phyloP scores from a whole-genome alignment of 2,113 vertebrate species.

The Macaca mulatta region DNA sequence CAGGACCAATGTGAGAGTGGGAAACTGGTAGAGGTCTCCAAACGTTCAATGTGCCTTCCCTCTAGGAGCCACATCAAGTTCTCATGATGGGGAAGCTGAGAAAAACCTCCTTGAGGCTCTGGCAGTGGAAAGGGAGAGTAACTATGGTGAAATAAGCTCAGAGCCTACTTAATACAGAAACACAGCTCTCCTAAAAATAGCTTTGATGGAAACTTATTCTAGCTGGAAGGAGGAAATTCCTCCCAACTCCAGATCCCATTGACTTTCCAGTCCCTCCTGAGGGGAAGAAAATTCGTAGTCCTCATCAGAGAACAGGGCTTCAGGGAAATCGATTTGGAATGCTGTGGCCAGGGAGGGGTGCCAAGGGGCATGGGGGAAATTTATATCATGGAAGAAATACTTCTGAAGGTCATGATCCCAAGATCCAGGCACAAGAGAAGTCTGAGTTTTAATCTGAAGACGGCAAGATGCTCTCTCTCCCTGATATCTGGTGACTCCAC shows the following conservation, averaged over 20 bases:
- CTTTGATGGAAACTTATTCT: not conserved
- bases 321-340: not conserved
- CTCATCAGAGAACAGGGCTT: not conserved
- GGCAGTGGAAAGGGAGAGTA: too few species aligned
- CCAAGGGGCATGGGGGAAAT: fast-evolving
- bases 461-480: not conserved
- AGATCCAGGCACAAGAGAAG: not conserved
- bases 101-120: not conserved
- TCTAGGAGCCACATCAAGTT: not conserved
- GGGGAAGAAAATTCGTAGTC: not conserved
- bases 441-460: not conserved
- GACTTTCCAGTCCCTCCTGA: not conserved
- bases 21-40: not conserved
- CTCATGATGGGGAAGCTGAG: not conserved
- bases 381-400: not conserved
- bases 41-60: not conserved
- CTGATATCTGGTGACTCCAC: not conserved
- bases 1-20: not conserved
- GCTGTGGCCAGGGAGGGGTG: too few species aligned
- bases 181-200: not conserved
- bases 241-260: not conserved
- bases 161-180: not conserved
- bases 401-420: not conserved
- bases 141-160: not conserved
- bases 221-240: not conserved